These are phyloP conservation scores for Uropsilus gracilis DNA, from an alignment of 2,113 vertebrate genomes.

Conservation along the genomic window DNA sequence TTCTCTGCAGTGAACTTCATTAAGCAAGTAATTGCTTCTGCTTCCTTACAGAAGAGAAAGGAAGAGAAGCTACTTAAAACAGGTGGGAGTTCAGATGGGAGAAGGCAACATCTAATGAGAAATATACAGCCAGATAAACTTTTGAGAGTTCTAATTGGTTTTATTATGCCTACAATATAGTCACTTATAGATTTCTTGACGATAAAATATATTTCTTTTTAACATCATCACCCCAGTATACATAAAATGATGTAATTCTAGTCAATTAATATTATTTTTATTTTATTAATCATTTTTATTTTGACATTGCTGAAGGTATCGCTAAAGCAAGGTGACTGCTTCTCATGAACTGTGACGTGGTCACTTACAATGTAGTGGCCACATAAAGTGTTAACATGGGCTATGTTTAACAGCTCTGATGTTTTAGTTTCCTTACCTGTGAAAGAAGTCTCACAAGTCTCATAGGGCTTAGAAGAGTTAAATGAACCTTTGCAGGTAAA, in stretches of 20 bases:
- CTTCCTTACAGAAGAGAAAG: background rate
- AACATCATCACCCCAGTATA: background rate
- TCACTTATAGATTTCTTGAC: background rate
- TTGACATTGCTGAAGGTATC: background rate
- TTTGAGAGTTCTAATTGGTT: background rate
- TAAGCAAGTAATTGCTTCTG: background rate
- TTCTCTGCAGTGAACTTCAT: background rate
- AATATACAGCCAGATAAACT: background rate
- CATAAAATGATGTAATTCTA: too few relatives aligned
- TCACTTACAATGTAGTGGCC: background rate
- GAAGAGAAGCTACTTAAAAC: background rate
- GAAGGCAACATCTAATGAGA: slow-evolving; percentile 22
- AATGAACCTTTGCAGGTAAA: slow-evolving; percentile 23
- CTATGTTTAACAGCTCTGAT: background rate
- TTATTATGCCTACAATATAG: background rate
- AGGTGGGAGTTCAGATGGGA: background rate
- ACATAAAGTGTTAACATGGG: background rate
- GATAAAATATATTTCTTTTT: slow-evolving; percentile 37
- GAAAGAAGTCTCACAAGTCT: background rate
- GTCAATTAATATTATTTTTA: too few relatives aligned
- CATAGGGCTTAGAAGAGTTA: background rate
- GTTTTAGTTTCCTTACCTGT: slow-evolving; percentile 8
- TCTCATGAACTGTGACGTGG: too few relatives aligned
- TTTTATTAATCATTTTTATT: background rate
- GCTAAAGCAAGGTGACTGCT: background rate